Conservation (phyloP, 2,888 invertebrate species). For the Orthosia gothica region DNA sequence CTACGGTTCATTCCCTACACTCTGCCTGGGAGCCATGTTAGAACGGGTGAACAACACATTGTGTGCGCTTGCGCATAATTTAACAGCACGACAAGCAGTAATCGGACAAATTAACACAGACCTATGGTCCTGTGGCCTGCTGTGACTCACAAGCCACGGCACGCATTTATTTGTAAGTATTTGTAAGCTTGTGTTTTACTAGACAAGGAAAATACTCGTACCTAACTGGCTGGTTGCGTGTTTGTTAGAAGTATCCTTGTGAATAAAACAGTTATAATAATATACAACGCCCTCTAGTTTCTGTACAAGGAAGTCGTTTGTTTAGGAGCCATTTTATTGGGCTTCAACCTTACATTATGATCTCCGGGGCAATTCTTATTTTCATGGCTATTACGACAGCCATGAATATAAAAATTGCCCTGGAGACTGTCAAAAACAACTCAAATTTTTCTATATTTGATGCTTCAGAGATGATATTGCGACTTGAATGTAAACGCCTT, state of each 20-base stretch:
- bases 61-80: slow-evolving; percentile 71
- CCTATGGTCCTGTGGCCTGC: slow-evolving; percentile 73
- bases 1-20: slow-evolving; percentile 47
- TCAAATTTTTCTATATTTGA: too few relatives aligned
- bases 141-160: slow-evolving; percentile 78
- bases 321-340: slow-evolving; percentile 21
- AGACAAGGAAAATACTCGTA: slow-evolving; percentile 55
- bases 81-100: slow-evolving; percentile 67
- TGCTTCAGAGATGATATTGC: too few relatives aligned
- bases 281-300: slow-evolving; percentile 58
- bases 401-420: too few relatives aligned
- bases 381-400: too few relatives aligned
- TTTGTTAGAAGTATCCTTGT: slow-evolving; percentile 41
- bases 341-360: not conserved
- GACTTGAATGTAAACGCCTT: too few relatives aligned
- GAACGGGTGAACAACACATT: slow-evolving; percentile 68
- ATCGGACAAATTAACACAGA: slow-evolving; percentile 81
- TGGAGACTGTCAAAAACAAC: too few relatives aligned
- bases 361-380: not conserved
- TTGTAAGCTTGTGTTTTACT: slow-evolving; percentile 65
- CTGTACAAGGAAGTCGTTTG: not conserved
- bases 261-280: not conserved
- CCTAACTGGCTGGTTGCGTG: slow-evolving; percentile 3
- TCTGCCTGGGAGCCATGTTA: slow-evolving; percentile 60
- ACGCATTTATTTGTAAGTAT: slow-evolving; percentile 36